Percentiles rank a stretch among this genome's conserved stretches.
phyloP scores from a whole-genome alignment of 2,113 vertebrate species.

The Sorex fumeus region DNA sequence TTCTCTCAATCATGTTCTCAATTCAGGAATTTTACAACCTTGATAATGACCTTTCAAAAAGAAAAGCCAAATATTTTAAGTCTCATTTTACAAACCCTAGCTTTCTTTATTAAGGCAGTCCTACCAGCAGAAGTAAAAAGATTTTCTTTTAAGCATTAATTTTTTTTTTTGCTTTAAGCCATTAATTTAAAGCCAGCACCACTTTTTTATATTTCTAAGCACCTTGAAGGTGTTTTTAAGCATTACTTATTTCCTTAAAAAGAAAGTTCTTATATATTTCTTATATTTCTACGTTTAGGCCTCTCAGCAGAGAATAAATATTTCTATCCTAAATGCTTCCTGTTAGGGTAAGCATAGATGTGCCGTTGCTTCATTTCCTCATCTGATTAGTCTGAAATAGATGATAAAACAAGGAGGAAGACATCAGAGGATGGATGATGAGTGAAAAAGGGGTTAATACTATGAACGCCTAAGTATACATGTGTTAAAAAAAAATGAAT shows the following conservation, averaged over 20 bases:
- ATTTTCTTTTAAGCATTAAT: constrained; percentile 62
- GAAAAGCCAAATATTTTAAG: constrained; percentile 34
- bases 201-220: constrained; percentile 21
- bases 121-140: constrained; percentile 24
- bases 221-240: constrained; percentile 28
- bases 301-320: constrained; percentile 34
- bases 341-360: background rate
- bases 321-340: constrained; percentile 47
- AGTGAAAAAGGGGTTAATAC: constrained; percentile 75
- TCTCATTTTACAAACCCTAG: background rate
- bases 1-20: constrained; percentile 22
- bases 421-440: background rate
- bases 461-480: constrained; percentile 78
- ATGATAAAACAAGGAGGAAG: constrained; percentile 45
- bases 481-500: constrained; percentile 82
- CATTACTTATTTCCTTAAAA: constrained; percentile 13
- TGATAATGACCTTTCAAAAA: constrained; percentile 40
- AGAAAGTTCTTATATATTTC: background rate
- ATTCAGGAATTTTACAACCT: background rate
- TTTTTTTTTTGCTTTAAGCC: too few species aligned
- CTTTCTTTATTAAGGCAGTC: background rate
- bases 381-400: constrained; percentile 35
- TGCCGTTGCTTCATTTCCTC: constrained; percentile 47
- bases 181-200: too few species aligned
- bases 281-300: constrained; percentile 27